Evolutionary conservation across 2,888 invertebrate species (phyloP).

Genomic region (Pseudococcus viburni): DNA sequence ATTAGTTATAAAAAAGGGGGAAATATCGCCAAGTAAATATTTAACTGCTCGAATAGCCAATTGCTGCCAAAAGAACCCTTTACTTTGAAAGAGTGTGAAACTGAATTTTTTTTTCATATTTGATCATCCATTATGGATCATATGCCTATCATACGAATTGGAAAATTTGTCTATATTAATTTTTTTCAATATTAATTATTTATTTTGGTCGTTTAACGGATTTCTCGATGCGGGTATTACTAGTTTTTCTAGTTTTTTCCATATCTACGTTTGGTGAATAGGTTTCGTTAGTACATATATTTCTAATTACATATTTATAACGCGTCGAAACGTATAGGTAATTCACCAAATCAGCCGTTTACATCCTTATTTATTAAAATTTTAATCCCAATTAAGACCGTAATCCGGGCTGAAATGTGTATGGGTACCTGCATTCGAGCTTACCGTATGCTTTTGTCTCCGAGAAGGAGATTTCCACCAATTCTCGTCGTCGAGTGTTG

Average conservation of each 20-base stretch:
- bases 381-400: slow-evolving; percentile 51
- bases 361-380: slow-evolving; percentile 54
- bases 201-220: slow-evolving; percentile 6
- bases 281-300: not conserved
- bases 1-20: not conserved
- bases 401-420: slow-evolving; percentile 51
- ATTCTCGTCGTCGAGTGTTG: not conserved
- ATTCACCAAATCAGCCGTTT: slow-evolving; percentile 40
- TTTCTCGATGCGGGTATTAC: slow-evolving; percentile 43
- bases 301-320: slow-evolving; percentile 52
- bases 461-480: not conserved
- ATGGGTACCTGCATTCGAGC: slow-evolving; percentile 51
- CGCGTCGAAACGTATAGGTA: slow-evolving; percentile 13
- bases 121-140: too few relatives aligned
- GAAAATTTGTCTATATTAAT: not conserved
- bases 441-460: slow-evolving; percentile 22
- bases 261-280: not conserved
- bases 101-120: too few relatives aligned
- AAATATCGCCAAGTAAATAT: not conserved
- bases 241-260: slow-evolving; percentile 39
- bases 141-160: not conserved
- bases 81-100: not conserved
- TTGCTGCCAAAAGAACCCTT: not conserved
- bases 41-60: not conserved
- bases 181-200: slow-evolving; percentile 11